Conservation (phyloP, 1,140 invertebrate genomes). For the Drosophila simulans region DNA sequence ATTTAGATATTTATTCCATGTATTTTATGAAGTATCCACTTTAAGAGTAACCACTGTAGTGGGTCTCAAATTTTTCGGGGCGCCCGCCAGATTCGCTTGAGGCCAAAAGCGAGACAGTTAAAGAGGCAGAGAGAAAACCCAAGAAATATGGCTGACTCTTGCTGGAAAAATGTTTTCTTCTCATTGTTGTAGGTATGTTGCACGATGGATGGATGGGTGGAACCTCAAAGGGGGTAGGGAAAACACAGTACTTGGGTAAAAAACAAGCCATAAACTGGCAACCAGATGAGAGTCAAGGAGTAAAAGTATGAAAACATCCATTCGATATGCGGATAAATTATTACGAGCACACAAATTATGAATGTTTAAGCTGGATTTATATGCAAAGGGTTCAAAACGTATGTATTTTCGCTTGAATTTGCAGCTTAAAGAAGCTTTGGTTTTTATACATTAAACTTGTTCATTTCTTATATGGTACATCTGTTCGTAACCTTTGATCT, state of each 20-base stretch:
- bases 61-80: slow-evolving; percentile 17
- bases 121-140: slow-evolving; percentile 13
- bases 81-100: slow-evolving; percentile 21
- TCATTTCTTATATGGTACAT: neutral
- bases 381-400: neutral
- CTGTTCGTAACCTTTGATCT: too few relatives aligned
- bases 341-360: slow-evolving; percentile 27
- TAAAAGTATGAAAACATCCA: slow-evolving; percentile 38
- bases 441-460: neutral
- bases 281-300: slow-evolving; percentile 25
- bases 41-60: neutral
- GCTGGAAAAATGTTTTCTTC: slow-evolving; percentile 42
- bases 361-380: slow-evolving; percentile 16
- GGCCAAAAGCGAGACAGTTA: slow-evolving; percentile 15
- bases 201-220: neutral
- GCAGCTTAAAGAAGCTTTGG: neutral
- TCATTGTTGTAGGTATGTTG: slow-evolving; percentile 3
- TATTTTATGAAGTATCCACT: neutral
- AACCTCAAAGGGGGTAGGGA: neutral
- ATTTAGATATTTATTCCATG: neutral
- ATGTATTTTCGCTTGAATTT: neutral
- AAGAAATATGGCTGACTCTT: slow-evolving; percentile 32
- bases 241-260: slow-evolving; percentile 11
- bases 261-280: slow-evolving; percentile 51
- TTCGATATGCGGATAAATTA: slow-evolving; percentile 34